Evolutionary conservation across 2,797 vertebrate species (phyloP).

Genomic region (Coluber constrictor): DNA sequence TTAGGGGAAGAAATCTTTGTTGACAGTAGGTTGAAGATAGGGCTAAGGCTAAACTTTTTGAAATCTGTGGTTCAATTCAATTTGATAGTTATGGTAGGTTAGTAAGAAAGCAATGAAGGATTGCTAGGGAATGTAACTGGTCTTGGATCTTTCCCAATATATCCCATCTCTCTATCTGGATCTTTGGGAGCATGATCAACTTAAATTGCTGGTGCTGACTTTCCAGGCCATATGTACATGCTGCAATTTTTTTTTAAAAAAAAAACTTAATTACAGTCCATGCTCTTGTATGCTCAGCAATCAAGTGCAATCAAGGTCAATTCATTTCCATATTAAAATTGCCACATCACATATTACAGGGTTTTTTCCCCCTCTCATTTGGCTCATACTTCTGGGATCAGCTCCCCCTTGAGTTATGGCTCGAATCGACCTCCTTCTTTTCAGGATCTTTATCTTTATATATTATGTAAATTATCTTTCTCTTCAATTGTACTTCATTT

Average conservation of each 20-base stretch:
- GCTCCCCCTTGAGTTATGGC: neutral
- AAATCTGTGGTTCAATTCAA: neutral
- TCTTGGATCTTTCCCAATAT: neutral
- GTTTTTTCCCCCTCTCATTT: neutral
- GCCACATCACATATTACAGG: neutral
- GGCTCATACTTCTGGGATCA: neutral
- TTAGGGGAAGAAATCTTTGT: neutral
- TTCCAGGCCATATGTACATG: too few species aligned
- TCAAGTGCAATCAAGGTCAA: neutral
- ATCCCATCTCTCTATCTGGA: neutral
- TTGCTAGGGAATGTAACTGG: neutral
- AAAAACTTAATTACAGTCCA: neutral
- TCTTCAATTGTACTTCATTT: neutral
- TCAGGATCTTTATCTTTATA: neutral
- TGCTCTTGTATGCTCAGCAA: neutral
- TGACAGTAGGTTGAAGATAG: neutral
- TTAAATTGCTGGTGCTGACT: neutral
- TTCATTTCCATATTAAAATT: neutral
- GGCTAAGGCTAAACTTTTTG: neutral
- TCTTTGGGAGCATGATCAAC: neutral
- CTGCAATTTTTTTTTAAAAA: neutral
- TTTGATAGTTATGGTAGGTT: too few species aligned
- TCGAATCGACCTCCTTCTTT: neutral
- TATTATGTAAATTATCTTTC: neutral
- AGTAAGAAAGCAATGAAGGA: too few species aligned